phyloP scores from a whole-genome alignment of 2,888 invertebrate genomes.

The Hofmannophila pseudospretella region DNA sequence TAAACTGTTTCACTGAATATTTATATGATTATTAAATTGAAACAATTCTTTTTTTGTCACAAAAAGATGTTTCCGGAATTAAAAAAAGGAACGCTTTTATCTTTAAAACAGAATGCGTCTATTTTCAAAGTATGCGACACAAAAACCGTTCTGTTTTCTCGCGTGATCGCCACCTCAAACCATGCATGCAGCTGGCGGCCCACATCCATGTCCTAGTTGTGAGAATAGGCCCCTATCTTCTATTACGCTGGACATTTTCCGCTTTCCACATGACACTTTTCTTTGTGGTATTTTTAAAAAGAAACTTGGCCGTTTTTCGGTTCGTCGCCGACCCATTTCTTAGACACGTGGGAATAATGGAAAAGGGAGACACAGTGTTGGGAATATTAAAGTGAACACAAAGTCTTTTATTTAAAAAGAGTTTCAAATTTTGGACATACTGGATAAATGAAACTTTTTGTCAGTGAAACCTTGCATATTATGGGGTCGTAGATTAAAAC shows the following conservation, averaged over 20 bases:
- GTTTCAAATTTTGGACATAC: neutral
- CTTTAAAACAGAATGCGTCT: too few species aligned
- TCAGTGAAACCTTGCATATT: too few species aligned
- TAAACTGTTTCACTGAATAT: too few species aligned
- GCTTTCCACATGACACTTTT: conserved; percentile 21
- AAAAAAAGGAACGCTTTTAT: too few species aligned
- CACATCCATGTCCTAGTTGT: conserved; percentile 25
- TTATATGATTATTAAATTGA: too few species aligned
- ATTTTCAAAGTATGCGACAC: neutral
- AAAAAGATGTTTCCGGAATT: too few species aligned
- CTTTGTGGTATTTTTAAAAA: conserved; percentile 33
- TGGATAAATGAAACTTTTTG: too few species aligned
- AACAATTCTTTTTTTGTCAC: too few species aligned
- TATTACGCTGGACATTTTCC: conserved; percentile 30
- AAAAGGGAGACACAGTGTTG: conserved; percentile 10
- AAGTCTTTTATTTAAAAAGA: neutral
- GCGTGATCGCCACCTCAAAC: conserved; percentile 15
- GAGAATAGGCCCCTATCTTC: conserved; percentile 20
- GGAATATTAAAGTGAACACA: neutral
- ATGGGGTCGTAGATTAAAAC: too few species aligned
- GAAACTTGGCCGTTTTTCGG: conserved; percentile 29
- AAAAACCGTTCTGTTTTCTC: conserved; percentile 11
- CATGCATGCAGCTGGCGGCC: conserved; percentile 14
- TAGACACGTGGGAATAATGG: conserved; percentile 34
- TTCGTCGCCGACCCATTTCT: conserved; percentile 33